Conservation (phyloP, 2,113 vertebrate species). For the Mesitornis unicolor region DNA sequence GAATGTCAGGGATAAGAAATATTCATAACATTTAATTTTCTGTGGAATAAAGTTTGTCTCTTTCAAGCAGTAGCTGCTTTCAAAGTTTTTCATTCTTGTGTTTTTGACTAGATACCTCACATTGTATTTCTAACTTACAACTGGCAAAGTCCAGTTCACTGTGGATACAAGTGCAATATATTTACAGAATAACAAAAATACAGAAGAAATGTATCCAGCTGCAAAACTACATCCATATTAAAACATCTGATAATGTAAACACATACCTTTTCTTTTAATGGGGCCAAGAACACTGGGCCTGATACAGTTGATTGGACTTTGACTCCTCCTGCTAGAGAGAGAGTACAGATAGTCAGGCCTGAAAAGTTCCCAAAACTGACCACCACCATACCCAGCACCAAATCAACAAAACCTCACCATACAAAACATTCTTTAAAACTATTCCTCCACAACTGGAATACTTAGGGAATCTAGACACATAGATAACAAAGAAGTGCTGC, state of each 20-base stretch:
- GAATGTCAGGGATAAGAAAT: background rate
- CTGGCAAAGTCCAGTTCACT: background rate
- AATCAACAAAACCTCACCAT: background rate
- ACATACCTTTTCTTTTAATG: constrained; percentile 94
- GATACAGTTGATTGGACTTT: constrained; percentile 97
- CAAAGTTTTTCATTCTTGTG: background rate
- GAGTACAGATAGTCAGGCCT: background rate
- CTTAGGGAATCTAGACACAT: background rate
- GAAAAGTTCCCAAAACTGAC: background rate
- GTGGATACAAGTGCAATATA: background rate
- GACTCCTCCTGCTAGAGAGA: constrained; percentile 85
- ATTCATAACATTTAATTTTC: background rate
- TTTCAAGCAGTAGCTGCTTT: background rate
- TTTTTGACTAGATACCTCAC: background rate
- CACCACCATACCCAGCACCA: background rate
- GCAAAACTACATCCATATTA: background rate
- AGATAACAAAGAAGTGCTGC: background rate
- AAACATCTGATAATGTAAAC: background rate
- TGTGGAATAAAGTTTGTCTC: background rate
- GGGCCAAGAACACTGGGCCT: constrained; percentile 92
- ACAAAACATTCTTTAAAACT: background rate
- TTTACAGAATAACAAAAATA: background rate
- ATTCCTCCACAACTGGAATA: background rate
- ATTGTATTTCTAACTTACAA: background rate
- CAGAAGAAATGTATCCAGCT: background rate